Base-by-base conservation (phyloP, 2,797 vertebrate species). In the Sebastes oblongus region DNA sequence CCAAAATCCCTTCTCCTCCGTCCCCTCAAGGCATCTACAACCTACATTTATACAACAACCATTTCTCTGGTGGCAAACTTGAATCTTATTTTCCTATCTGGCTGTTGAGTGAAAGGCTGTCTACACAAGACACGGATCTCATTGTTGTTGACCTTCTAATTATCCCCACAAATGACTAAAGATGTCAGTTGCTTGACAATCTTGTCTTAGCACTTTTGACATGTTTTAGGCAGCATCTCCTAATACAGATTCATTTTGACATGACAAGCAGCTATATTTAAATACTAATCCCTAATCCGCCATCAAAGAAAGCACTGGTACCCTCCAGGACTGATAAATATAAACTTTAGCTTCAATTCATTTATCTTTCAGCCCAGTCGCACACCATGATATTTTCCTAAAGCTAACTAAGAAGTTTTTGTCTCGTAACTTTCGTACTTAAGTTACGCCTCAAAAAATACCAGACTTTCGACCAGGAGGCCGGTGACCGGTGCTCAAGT, bases 11-110 rank as follows among this genome's bases (percentile, higher is more conserved):
- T 82, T 86, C 65, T 89, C 66, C 83, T 88, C 75, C 59, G 18
- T 83, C 79, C 75, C 91, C 90, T 81, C 60, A 66, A 91, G 90
- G 87, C 90, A 92, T 90, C 77, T 78, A 66, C 89, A 93, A 74
- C 83, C 89, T 84, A 91, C 81, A 88, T 91, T 85, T 77, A 72
- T 56, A 78, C 84, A 89, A 75, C 73, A 81, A 13, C 75, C n/a
- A n/a, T 36, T 54, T 66, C 75, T 78, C 75, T 61, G 30, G 30
- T 86, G 78, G 60, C 77, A 89, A 84, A 80, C 66, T 77, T 80
- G 59, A 71, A 68, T 81, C 71, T 70, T 50, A 30, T 76, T 83
- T 87, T 81, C 18, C 30, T 55, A 67, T 88, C 65, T 86, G 66
- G 56, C 30, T 81, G 73, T 59, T 72, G 74, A 73, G 39, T 54